phyloP scores from a whole-genome alignment of 2,888 invertebrate species.

The Thecophora atra region DNA sequence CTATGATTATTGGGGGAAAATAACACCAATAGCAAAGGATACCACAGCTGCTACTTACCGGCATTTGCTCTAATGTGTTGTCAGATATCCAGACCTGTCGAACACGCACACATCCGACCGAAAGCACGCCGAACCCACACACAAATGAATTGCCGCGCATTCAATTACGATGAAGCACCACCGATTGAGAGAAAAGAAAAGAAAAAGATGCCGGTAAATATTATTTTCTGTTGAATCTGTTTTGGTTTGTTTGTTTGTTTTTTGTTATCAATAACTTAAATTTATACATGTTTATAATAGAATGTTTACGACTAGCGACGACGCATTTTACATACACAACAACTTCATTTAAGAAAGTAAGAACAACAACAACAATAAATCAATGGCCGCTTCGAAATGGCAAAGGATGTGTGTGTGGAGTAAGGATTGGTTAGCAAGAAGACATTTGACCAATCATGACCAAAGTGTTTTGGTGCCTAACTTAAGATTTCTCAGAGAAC shows the following conservation, averaged over 20 bases:
- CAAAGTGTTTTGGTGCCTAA: conserved; percentile 52
- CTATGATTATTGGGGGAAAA: conserved; percentile 67
- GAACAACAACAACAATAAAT: conserved; percentile 53
- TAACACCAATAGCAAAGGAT: too few species aligned
- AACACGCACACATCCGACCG: conserved; percentile 2
- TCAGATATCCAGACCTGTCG: conserved; percentile 84
- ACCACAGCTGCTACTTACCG: too few species aligned
- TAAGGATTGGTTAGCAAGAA: conserved; percentile 23
- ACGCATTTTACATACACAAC: conserved; percentile 24
- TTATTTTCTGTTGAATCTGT: conserved; percentile 62
- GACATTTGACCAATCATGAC: conserved; percentile 23
- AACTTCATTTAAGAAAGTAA: conserved; percentile 44
- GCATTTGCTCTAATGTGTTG: conserved; percentile 78
- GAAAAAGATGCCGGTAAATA: conserved; percentile 58
- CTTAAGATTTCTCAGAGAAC: conserved; percentile 28
- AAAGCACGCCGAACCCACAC: conserved; percentile 6
- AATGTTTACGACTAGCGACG: conserved; percentile 15
- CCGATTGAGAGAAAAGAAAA: conserved; percentile 47
- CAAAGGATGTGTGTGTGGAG: too few species aligned
- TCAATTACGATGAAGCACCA: conserved; percentile 26
- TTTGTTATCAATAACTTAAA: conserved; percentile 57
- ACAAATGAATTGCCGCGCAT: conserved; percentile 14
- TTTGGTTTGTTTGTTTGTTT: too few species aligned
- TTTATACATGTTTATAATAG: conserved; percentile 19
- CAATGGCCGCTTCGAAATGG: conserved; percentile 74